Evolutionary conservation across 2,888 invertebrate species (phyloP).

Genomic region (Aspidiotus rigidus): DNA sequence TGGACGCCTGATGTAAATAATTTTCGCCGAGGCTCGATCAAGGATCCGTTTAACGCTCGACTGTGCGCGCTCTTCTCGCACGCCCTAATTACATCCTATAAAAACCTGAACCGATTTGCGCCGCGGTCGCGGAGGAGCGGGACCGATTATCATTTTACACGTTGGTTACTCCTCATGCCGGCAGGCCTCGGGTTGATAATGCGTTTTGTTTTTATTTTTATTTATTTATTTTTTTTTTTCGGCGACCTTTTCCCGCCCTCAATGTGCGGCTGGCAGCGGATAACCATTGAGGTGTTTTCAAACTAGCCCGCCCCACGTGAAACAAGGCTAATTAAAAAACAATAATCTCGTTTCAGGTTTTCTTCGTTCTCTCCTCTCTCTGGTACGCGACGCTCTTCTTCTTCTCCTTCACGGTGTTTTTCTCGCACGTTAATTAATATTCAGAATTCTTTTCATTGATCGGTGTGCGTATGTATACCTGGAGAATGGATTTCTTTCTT

Average conservation of each 20-base stretch:
- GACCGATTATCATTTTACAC: conserved; percentile 2
- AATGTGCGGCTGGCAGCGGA: conserved; percentile 2
- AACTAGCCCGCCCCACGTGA: conserved; percentile 13
- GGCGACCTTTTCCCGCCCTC: neutral
- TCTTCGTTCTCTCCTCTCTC: neutral
- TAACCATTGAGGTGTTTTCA: neutral
- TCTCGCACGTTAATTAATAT: conserved; percentile 17
- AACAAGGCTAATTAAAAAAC: conserved; percentile 19
- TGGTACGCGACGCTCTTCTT: neutral
- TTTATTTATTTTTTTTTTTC: too few relatives aligned
- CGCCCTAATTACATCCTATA: conserved; percentile 4
- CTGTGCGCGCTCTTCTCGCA: neutral
- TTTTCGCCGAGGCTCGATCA: neutral
- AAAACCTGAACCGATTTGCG: neutral
- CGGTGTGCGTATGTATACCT: neutral
- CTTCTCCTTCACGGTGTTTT: neutral
- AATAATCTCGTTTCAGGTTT: conserved; percentile 14
- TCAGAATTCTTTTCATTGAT: conserved; percentile 3
- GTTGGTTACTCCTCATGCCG: neutral
- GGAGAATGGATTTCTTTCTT: too few relatives aligned
- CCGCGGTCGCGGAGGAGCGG: conserved; percentile 3
- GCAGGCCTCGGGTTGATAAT: neutral
- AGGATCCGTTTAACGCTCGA: conserved; percentile 4
- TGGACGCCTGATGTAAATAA: neutral
- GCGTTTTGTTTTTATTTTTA: conserved; percentile 7